A percentile compares a stretch with the other conserved stretches of the same genome.
These are phyloP conservation scores for Trachelipus rathkii DNA, from an alignment of 1,140 invertebrate species.

Conservation along the genomic window DNA sequence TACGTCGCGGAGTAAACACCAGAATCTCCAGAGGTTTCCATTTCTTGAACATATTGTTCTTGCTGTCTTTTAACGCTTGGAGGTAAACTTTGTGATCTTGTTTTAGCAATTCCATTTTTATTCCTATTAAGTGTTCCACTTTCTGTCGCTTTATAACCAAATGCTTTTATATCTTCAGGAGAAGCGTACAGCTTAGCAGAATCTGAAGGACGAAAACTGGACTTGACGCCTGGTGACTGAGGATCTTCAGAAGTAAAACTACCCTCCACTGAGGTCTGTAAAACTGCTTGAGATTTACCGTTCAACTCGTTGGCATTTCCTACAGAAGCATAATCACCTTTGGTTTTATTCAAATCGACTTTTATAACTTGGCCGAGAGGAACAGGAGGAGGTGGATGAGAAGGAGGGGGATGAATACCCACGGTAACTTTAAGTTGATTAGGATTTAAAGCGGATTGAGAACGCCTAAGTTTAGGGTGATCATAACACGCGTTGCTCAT, in stretches of 20 bases:
- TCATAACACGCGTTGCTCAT: slow-evolving; percentile 38
- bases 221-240: slow-evolving; percentile 57
- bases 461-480: slow-evolving; percentile 40
- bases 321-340: slow-evolving; percentile 43
- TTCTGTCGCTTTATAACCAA: slow-evolving; percentile 60
- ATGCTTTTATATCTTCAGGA: slow-evolving; percentile 73
- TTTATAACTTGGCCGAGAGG: slow-evolving; percentile 68
- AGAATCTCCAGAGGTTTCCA: slow-evolving; percentile 32
- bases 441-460: slow-evolving; percentile 41
- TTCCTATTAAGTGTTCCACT: slow-evolving; percentile 30
- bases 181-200: slow-evolving; percentile 82
- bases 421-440: slow-evolving; percentile 37
- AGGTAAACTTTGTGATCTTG: slow-evolving; percentile 58
- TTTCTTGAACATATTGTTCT: slow-evolving; percentile 37
- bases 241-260: slow-evolving; percentile 27
- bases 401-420: slow-evolving; percentile 46
- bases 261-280: not conserved
- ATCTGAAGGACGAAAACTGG: slow-evolving; percentile 74
- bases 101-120: slow-evolving; percentile 41
- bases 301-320: slow-evolving; percentile 14
- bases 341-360: slow-evolving; percentile 56
- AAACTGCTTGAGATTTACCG: not conserved
- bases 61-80: slow-evolving; percentile 50
- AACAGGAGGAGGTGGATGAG: slow-evolving; percentile 47
- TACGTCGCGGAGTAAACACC: slow-evolving; percentile 36